Evolutionary conservation across 2,797 vertebrate species (phyloP), one percentile per base, ranked within the genome.

Genomic region (Serranus cabrilla): DNA sequence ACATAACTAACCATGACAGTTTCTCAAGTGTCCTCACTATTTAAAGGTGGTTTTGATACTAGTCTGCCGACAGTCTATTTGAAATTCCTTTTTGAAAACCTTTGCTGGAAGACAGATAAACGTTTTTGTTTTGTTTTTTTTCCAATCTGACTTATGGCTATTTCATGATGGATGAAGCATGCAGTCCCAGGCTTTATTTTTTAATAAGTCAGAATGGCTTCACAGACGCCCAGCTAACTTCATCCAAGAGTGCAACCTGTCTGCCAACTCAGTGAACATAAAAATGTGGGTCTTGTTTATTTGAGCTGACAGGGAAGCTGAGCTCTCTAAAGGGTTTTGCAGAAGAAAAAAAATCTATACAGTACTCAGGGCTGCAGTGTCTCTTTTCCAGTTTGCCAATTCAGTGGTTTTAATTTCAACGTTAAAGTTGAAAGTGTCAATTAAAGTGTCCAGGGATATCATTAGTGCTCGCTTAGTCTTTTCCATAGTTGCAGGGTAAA

Each of bases 401-500:
- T 88, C 75, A 85, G 62, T 89, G 79, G 80, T 86, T 91, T 89
- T 80, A 84, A 89, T 87, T 87, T 84, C 68, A 64, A 61, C 40
- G 61, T 87, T 84, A 75, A 76, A 85, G 79, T 88, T 81, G 39
- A 89, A 82, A 86, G 79, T 84, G 84, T 86, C 84, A 87, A 85
- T 91, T 88, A 90, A 71, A 51, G 77, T 58, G 71, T 84, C 76
- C 64, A 50, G 78, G 82, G 81, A 87, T 82, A 82, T 86, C 87
- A 88, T 90, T 83, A 84, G 83, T 62, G 74, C 76, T 80, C 82
- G 55, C 74, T 52, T 63, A 76, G 77, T 72, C 80, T 86, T 82
- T 80, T 84, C 66, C 67, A 73, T 73, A 76, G 82, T 81, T 78
- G 57, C 68, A n/a, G 68, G 68, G 34, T 82, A 85, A 87, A 86